Percentiles rank a stretch among this genome's conserved stretches.
Conservation (phyloP, 1,140 invertebrate genomes). For the Parasteatoda tepidariorum region DNA sequence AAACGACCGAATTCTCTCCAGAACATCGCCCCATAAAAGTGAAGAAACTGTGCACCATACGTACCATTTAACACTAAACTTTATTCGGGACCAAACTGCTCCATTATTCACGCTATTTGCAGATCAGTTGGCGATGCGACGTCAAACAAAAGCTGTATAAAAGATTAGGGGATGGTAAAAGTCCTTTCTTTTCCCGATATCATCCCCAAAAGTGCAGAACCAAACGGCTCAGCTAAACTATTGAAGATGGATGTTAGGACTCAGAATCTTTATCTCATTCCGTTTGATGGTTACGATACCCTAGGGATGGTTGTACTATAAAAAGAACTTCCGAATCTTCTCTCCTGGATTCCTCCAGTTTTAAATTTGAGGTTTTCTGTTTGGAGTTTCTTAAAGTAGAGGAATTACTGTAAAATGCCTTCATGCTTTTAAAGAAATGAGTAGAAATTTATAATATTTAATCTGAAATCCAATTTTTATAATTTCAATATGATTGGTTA, state of each 20-base stretch:
- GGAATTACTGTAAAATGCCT: too few relatives aligned
- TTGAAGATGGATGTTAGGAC: constrained; percentile 35
- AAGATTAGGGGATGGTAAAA: constrained; percentile 53
- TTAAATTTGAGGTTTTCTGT: too few relatives aligned
- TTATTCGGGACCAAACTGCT: constrained; percentile 12
- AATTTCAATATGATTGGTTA: too few relatives aligned
- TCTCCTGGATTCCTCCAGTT: not conserved
- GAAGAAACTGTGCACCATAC: not conserved
- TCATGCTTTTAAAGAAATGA: too few relatives aligned
- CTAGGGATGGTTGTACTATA: constrained; percentile 15
- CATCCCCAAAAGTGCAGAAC: constrained; percentile 23
- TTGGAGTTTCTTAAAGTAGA: too few relatives aligned
- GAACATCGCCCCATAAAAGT: not conserved
- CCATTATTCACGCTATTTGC: constrained; percentile 34
- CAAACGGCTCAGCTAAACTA: constrained; percentile 36
- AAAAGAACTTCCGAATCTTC: not conserved
- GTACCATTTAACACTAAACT: constrained; percentile 41
- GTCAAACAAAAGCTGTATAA: constrained; percentile 33
- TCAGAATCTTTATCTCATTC: constrained; percentile 49
- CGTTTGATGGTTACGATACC: constrained; percentile 51
- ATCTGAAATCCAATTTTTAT: too few relatives aligned
- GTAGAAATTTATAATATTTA: too few relatives aligned
- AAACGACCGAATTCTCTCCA: not conserved
- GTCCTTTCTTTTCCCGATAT: constrained; percentile 30
- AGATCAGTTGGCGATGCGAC: constrained; percentile 1